Percentiles rank a stretch among this genome's conserved stretches.
phyloP scores from a whole-genome alignment of 2,113 vertebrate species.

The Nestor notabilis region DNA sequence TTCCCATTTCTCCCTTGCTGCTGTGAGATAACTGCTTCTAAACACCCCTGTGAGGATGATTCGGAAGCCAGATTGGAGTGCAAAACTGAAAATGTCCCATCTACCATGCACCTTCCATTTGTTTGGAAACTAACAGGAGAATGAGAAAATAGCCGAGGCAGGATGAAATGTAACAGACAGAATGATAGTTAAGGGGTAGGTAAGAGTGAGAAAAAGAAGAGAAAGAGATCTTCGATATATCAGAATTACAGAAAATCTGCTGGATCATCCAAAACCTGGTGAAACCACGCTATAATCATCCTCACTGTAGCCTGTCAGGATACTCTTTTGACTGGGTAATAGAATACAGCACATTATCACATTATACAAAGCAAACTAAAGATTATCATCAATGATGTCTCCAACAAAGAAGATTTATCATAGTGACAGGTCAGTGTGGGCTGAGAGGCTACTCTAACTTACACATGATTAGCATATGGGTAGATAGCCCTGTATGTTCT shows the following conservation, averaged over 20 bases:
- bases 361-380: background rate
- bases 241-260: background rate
- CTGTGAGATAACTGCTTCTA: background rate
- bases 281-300: background rate
- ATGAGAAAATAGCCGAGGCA: background rate
- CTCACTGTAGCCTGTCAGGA: background rate
- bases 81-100: background rate
- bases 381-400: background rate
- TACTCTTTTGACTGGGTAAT: background rate
- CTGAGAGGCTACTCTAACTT: background rate
- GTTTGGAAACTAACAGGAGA: background rate
- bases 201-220: background rate
- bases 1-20: background rate
- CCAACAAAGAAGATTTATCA: background rate
- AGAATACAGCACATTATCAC: background rate
- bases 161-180: background rate
- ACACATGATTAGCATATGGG: background rate
- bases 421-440: background rate
- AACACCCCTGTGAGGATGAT: background rate
- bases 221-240: background rate
- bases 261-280: background rate
- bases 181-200: background rate
- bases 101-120: background rate
- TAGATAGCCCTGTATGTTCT: background rate
- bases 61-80: background rate